Evolutionary conservation across 1,140 invertebrate species (phyloP).

Genomic region (Drosophila nigromelanica): DNA sequence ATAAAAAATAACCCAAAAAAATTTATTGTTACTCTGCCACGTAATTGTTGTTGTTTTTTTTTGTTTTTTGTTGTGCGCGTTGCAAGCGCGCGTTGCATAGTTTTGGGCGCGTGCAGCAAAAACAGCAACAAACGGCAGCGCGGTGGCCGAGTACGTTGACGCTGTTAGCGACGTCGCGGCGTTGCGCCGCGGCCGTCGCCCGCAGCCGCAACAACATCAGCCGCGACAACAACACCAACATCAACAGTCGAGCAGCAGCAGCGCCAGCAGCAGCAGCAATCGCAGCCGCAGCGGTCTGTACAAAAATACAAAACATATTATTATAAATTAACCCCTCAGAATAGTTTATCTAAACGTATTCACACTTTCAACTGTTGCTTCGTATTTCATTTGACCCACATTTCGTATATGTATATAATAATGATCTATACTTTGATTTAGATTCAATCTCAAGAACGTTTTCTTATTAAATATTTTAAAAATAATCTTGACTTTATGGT

Average conservation of each 20-base stretch:
- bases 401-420: no score
- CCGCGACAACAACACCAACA: slow-evolving; percentile 32
- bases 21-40: neutral
- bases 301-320: slow-evolving; percentile 1
- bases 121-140: slow-evolving; percentile 35
- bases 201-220: neutral
- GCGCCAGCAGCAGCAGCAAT: slow-evolving; percentile 73
- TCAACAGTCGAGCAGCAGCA: slow-evolving; percentile 53
- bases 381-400: no score
- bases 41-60: slow-evolving; percentile 24
- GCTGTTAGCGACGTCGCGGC: slow-evolving; percentile 33
- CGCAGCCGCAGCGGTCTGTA: slow-evolving; percentile 70
- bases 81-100: slow-evolving; percentile 20
- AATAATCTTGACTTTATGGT: no score
- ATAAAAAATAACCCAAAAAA: neutral
- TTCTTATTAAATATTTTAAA: no score
- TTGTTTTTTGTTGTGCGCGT: slow-evolving; percentile 15
- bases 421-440: no score
- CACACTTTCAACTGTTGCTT: no score
- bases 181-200: slow-evolving; percentile 21
- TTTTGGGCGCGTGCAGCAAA: slow-evolving; percentile 31
- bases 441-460: no score
- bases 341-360: no score
- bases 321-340: no score
- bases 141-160: slow-evolving; percentile 46